Evolutionary conservation across 1,140 invertebrate genomes (phyloP).

Genomic region (Xylocopa sonorina): DNA sequence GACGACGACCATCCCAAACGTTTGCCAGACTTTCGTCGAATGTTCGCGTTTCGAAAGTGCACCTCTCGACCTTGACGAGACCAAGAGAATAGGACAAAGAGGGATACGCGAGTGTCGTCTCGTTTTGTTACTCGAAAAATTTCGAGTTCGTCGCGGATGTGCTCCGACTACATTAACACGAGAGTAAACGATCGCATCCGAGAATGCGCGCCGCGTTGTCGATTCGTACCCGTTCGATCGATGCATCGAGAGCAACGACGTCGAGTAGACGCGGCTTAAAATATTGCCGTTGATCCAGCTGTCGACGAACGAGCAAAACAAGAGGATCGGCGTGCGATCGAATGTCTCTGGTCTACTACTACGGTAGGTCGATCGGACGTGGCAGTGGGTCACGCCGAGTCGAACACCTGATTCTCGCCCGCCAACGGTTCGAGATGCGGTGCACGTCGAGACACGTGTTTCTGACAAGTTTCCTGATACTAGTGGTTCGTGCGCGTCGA

Average conservation of each 20-base stretch:
- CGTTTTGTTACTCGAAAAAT: conserved; percentile 71
- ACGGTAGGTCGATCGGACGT: conserved; percentile 23
- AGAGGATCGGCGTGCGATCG: conserved; percentile 31
- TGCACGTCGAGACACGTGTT: conserved; percentile 63
- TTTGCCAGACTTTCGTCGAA: not conserved
- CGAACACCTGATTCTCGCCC: conserved; percentile 45
- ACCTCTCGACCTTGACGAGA: no score
- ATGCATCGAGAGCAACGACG: not conserved
- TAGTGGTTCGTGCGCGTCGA: conserved; percentile 57
- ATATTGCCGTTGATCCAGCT: conserved; percentile 14
- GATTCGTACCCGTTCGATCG: not conserved
- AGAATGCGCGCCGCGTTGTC: conserved; percentile 41
- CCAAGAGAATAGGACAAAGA: conserved; percentile 33
- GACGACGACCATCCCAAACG: conserved; percentile 55
- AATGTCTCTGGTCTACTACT: no score
- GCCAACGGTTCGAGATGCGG: conserved; percentile 67
- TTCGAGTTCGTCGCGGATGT: conserved; percentile 55
- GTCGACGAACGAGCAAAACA: not conserved
- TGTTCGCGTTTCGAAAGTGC: not conserved
- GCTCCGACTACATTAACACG: conserved; percentile 63
- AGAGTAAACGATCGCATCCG: not conserved
- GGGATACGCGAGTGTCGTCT: conserved; percentile 15
- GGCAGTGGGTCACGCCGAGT: conserved; percentile 41
- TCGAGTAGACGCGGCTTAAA: not conserved
- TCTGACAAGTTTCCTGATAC: conserved; percentile 70